Evolutionary conservation across 1,140 invertebrate species (phyloP).

Genomic region (Drosophila chauvacae): DNA sequence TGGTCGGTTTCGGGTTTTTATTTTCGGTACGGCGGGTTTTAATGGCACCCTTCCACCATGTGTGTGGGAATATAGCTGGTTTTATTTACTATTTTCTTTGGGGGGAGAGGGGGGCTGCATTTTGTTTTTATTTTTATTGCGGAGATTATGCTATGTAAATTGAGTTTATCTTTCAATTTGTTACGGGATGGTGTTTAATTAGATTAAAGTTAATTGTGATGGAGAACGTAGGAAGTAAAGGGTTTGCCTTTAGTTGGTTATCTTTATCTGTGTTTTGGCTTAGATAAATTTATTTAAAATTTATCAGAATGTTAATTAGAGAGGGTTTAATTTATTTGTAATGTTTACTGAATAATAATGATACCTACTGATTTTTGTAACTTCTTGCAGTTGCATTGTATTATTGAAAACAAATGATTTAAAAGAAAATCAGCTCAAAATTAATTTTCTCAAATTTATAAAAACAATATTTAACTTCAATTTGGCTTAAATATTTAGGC

Average conservation of each 20-base stretch:
- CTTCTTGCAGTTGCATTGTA: no score
- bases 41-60: slow-evolving; percentile 20
- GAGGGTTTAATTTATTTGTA: neutral
- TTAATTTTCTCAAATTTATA: slow-evolving; percentile 4
- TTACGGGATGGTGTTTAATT: slow-evolving; percentile 16
- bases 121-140: slow-evolving; percentile 44
- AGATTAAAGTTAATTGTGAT: slow-evolving; percentile 27
- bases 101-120: neutral
- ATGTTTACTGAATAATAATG: neutral
- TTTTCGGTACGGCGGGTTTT: slow-evolving; percentile 35
- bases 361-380: no score
- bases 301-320: neutral
- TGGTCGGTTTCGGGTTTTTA: slow-evolving; percentile 39
- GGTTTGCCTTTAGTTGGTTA: slow-evolving; percentile 8
- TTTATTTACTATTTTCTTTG: slow-evolving; percentile 9
- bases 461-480: slow-evolving; percentile 21
- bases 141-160: slow-evolving; percentile 38
- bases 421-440: slow-evolving; percentile 1
- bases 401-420: no score
- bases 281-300: neutral
- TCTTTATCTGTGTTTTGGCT: neutral
- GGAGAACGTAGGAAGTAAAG: slow-evolving; percentile 15
- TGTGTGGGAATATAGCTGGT: slow-evolving; percentile 9
- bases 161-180: slow-evolving; percentile 50
- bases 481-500: slow-evolving; percentile 66